Evolutionary conservation across 1,140 invertebrate genomes (phyloP).

Genomic region (Thereuonema tuberculata): DNA sequence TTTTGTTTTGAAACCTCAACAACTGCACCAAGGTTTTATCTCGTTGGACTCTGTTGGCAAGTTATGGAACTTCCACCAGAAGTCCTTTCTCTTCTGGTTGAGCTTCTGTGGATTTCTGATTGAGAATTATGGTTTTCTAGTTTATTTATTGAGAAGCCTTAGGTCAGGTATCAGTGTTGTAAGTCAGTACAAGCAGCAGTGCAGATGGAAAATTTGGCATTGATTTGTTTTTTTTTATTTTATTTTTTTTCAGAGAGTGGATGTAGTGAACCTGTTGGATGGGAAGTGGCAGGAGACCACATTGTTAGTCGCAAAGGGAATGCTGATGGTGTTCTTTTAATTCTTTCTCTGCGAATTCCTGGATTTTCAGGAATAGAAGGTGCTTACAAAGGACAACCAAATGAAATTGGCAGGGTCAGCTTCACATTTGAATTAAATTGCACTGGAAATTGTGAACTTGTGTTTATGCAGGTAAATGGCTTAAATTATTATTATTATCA

Average conservation of each 20-base stretch:
- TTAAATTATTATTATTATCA: background rate
- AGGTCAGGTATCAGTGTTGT: too few species aligned
- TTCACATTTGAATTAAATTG: slow-evolving; percentile 42
- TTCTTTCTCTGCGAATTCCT: slow-evolving; percentile 35
- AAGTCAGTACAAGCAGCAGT: too few species aligned
- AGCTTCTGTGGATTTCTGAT: too few species aligned
- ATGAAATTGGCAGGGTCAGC: slow-evolving; percentile 33
- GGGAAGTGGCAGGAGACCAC: slow-evolving; percentile 35
- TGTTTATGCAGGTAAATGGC: slow-evolving; percentile 38
- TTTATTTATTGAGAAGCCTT: too few species aligned
- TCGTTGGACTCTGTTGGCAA: too few species aligned
- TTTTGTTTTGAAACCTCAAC: too few species aligned
- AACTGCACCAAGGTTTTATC: too few species aligned
- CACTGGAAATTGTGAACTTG: slow-evolving; percentile 34
- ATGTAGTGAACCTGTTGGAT: slow-evolving; percentile 28
- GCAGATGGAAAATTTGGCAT: too few species aligned
- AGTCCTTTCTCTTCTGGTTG: too few species aligned
- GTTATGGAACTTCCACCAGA: too few species aligned
- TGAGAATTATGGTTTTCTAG: too few species aligned
- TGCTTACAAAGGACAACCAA: slow-evolving; percentile 29
- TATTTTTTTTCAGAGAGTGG: slow-evolving; percentile 16
- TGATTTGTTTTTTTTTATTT: too few species aligned
- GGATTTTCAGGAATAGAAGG: slow-evolving; percentile 36
- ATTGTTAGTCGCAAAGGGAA: slow-evolving; percentile 34
- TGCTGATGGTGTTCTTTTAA: slow-evolving; percentile 34